Evolutionary conservation across 2,888 invertebrate species (phyloP), one percentile per base, ranked within the genome.

Genomic region (Poecilus cupreus): DNA sequence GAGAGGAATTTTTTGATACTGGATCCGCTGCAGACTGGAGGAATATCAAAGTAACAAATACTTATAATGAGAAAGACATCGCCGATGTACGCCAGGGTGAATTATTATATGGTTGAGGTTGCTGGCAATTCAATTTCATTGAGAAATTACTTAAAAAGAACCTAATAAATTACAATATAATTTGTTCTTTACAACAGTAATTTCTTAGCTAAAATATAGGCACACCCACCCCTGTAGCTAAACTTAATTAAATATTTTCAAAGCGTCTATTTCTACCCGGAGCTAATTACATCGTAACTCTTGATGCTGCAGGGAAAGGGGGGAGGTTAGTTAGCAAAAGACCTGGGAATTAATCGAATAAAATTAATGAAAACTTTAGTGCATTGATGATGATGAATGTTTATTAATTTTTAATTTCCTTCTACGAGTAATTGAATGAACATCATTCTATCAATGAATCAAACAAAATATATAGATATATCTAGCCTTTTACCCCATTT

Each of bases 191-290:
- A n/a, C n/a, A n/a, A 54, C 11, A n/a, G 22, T 60, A 60, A 60
- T 60, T 60, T 24, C 24, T 60, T 60, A 60, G 24, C 60, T 60
- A 20, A 16, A 4, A 54, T 54, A 54, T 54, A 54, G 54, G 60
- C 60, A 10, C 11, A 18, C 10, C 54, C 20, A 6, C 54, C 11
- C 54, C 46, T 72, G n/a, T 5, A 18, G 51, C 54, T 49, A 76
- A 76, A 76, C 76, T 76, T 76, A 54, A 54, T 76, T 54, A 51
- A 76, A 76, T 76, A 76, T 76, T 76, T 76, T 54, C 54, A 76
- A 76, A 76, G 76, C 39, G 57, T 76, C 76, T 76, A 57, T 72
- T 26, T 60, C 60, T 24, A 26, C 72, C 72, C 6, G n/a, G 24
- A 11, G 22, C 72, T 72, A 72, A 72, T 72, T 72, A 72, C 72